Percentiles rank a stretch among this genome's conserved stretches.
These are phyloP conservation scores for Chinchilla lanigera DNA, from an alignment of 2,113 vertebrate genomes.

Conservation along the genomic window DNA sequence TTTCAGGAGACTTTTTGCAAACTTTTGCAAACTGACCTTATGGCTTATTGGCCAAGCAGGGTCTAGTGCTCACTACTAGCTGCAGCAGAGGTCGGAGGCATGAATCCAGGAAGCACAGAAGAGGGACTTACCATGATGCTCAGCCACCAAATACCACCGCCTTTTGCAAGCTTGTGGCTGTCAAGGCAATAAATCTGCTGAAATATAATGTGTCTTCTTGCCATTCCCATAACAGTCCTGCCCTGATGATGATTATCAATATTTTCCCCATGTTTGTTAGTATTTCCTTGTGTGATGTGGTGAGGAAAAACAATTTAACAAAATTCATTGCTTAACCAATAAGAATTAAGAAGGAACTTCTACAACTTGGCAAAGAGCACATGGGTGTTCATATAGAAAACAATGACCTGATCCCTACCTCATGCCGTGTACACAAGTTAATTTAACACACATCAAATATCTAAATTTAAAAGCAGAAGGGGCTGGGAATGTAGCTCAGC, in stretches of 20 bases:
- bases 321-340: neutral
- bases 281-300: neutral
- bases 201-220: neutral
- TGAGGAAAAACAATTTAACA: neutral
- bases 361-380: neutral
- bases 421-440: neutral
- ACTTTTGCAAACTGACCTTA: neutral
- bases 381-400: rapidly evolving
- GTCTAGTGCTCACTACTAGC: neutral
- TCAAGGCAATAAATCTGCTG: neutral
- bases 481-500: too few species aligned
- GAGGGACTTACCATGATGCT: too few species aligned
- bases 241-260: neutral
- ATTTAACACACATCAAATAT: neutral
- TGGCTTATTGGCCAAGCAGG: neutral
- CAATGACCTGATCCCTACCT: neutral
- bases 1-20: neutral
- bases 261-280: neutral
- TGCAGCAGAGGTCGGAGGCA: neutral
- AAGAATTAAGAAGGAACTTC: neutral
- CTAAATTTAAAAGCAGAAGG: neutral
- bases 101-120: too few species aligned
- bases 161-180: neutral
- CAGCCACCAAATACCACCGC: neutral
- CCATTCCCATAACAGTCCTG: neutral